Evolutionary conservation across 2,888 invertebrate species (phyloP), one percentile per base, ranked within the genome.

Genomic region (Agrilus mali): DNA sequence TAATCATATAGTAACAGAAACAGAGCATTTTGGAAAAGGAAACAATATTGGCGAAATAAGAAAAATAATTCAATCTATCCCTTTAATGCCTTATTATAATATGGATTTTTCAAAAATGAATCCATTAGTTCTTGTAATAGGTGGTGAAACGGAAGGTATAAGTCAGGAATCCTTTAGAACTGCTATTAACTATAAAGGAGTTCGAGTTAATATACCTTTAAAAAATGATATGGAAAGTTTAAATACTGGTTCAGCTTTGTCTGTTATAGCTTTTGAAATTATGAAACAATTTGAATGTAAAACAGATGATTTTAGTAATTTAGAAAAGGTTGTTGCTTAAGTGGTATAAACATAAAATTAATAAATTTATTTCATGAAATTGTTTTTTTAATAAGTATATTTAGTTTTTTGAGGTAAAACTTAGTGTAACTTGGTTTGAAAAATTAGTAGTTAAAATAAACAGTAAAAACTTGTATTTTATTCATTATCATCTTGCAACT

Each of bases 131-230:
- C 61, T 95, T 4, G 72, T 94, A 32, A 71, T 94, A 51, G 90
- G 93, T 12, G 93, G 93, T 7, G 95, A 95, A 68, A 89, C 89
- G 7, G 77, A 83, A 62, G 90, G 94, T 1, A 70, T 94, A n/a
- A 86, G 87, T 67, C 61, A 71, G 15, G 74, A 82, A 20, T 81
- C 86, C 5, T 80, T 80, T 57, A 65, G 77, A 51, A 69, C 86
- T 47, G 76, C 79, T n/a, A 60, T 67, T 27, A 60, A 65, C 31
- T 68, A 64, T 46, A 70, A 74, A 42, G 83, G 84, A 8, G 61
- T 75, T 22, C 73, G 84, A 51, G 60, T 94, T 27, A 78, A 85
- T 62, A 82, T 95, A 50, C 93, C 94, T 0, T 66, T 94, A 55
- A 74, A 74, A 45, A 76, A 75, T 57, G 75, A 77, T 6, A 73